These are phyloP conservation scores for Turritopsis dohrnii DNA, from an alignment of 30 jellyfish, hydroid and myxozoan genomes.

Conservation along the genomic window DNA sequence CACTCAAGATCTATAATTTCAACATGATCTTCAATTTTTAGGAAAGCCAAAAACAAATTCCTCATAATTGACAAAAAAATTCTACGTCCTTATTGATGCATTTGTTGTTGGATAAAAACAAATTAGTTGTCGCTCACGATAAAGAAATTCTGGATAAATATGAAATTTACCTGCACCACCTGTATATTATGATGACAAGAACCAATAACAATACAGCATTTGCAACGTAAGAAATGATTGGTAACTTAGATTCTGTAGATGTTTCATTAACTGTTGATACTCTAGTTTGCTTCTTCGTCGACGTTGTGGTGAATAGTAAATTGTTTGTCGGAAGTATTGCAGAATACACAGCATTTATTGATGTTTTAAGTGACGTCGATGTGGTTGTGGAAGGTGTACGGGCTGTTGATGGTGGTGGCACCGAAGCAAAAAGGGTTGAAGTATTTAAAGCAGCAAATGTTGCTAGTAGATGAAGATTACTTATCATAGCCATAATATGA, in stretches of 20 bases:
- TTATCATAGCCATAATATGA: neutral
- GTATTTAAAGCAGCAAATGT: neutral
- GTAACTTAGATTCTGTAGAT: neutral
- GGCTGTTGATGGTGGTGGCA: neutral
- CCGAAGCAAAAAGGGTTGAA: neutral
- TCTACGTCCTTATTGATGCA: too few species aligned
- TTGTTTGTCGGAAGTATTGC: neutral
- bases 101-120: too few species aligned
- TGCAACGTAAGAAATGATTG: neutral
- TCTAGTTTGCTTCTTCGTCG: neutral
- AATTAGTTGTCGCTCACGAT: too few species aligned
- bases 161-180: neutral
- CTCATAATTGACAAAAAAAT: too few species aligned
- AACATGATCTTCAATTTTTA: too few species aligned
- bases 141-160: too few species aligned
- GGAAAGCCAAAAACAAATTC: too few species aligned
- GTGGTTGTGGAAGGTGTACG: neutral
- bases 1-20: too few species aligned
- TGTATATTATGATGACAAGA: neutral
- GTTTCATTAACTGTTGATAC: neutral
- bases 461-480: neutral
- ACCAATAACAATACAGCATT: neutral
- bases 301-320: neutral
- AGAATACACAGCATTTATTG: neutral
- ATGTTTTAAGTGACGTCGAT: neutral